Evolutionary conservation across 2,888 invertebrate species (phyloP), one percentile per base, ranked within the genome.

Genomic region (Schrankia costaestrigalis): DNA sequence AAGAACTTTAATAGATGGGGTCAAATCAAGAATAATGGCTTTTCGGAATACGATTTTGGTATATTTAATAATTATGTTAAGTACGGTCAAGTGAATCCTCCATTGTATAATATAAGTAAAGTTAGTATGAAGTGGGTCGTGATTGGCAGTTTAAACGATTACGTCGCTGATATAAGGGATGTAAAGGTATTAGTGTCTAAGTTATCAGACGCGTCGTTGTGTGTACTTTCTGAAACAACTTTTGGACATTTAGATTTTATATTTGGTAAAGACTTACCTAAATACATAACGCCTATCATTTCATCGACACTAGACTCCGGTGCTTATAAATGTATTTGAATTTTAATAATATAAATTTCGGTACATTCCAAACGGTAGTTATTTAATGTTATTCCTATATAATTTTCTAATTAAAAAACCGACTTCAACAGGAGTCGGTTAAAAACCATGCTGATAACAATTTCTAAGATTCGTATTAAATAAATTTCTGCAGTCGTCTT

Each of bases 241-340:
- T 66, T 67, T 25, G 63, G 50, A 6, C 71, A 70, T 43, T 41
- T 70, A 18, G 70, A 68, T 32, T 70, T 59, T 28, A 11, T 70
- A 8, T 67, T 54, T 24, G 65, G 69, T 12, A 61, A 57, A 32
- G 56, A 56, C 34, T 43, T 70, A 17, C 42, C 44, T 0, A 66
- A 52, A 18, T 53, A 49, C 14, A 22, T 70, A 27, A 65, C 62
- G 1, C 59, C 63, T 6, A 46, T 53, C 14, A 35, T 68, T 24
- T 34, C 61, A 12, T 41, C 52, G 1, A 33, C 34, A 14, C 23
- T 68, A 5, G 35, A 58, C 3, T 51, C 24, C 7, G 50, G 49
- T 5, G 24, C 3, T 7, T 52, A 56, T 27, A 24, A 22, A 9
- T 66, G 64, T 9, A 22, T 39, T 4, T 61, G 24, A 41, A n/a